Evolutionary conservation across 2,113 vertebrate species (phyloP).

Genomic region (Hipposideros armiger): DNA sequence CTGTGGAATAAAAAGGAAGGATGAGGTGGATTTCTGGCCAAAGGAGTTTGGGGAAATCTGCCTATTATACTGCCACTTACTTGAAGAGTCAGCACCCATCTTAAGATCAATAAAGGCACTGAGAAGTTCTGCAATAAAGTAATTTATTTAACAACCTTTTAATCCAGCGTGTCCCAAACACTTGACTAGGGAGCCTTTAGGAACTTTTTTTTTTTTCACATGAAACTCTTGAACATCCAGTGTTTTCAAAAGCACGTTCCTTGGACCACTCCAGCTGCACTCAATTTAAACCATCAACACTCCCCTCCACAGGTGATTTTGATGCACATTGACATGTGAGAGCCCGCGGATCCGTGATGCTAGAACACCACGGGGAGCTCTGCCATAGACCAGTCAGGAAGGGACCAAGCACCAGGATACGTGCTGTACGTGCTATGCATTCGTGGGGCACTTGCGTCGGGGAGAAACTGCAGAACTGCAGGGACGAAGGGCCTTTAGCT

Average conservation of each 20-base stretch:
- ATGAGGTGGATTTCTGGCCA: not conserved
- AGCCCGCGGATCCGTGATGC: not conserved
- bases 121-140: not conserved
- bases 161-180: not conserved
- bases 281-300: not conserved
- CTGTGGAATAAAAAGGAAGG: not conserved
- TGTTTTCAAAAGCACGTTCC: not conserved
- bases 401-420: rapidly evolving
- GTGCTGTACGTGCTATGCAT: rapidly evolving
- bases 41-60: not conserved
- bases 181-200: not conserved
- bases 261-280: not conserved
- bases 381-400: not conserved
- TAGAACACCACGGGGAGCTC: not conserved
- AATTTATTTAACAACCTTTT: not conserved
- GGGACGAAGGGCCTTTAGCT: not conserved
- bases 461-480: not conserved
- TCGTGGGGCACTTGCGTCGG: rapidly evolving
- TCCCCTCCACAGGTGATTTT: not conserved
- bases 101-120: not conserved
- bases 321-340: not conserved
- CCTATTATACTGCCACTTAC: not conserved
- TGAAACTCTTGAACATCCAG: not conserved
- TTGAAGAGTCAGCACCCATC: not conserved
- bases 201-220: not conserved